Conservation (phyloP, 2,888 invertebrate genomes). For the Alloscopus bannaensis region DNA sequence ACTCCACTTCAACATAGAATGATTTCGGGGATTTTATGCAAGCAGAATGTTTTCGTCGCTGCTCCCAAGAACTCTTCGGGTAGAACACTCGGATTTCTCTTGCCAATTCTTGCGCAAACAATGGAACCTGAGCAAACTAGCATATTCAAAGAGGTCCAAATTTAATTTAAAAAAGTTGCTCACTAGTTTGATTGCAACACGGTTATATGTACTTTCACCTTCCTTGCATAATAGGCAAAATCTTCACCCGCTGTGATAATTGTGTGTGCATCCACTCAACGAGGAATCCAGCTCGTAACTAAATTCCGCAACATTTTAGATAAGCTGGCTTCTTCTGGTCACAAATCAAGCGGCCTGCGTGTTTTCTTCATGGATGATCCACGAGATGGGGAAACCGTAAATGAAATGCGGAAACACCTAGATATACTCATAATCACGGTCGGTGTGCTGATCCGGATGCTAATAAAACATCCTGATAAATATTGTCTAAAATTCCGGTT, state of each 20-base stretch:
- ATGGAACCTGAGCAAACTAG: too few relatives aligned
- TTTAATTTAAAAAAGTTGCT: too few relatives aligned
- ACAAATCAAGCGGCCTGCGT: too few relatives aligned
- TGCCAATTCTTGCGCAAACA: neutral
- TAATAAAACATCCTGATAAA: neutral
- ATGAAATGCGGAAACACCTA: neutral
- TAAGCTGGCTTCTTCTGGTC: too few relatives aligned
- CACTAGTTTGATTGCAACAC: too few relatives aligned
- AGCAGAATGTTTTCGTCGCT: constrained; percentile 7
- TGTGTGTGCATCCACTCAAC: constrained; percentile 5
- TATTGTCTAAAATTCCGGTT: too few relatives aligned
- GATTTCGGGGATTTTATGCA: neutral
- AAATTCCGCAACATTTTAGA: too few relatives aligned
- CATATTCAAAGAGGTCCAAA: too few relatives aligned
- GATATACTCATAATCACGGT: constrained; percentile 26
- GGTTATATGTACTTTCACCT: too few relatives aligned
- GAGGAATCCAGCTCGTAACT: too few relatives aligned
- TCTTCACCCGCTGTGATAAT: constrained; percentile 19
- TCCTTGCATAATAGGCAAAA: too few relatives aligned
- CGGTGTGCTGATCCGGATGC: too few relatives aligned
- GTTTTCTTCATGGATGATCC: neutral
- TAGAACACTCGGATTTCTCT: constrained; percentile 15
- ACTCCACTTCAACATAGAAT: constrained; percentile 19
- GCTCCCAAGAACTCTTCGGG: constrained; percentile 4
- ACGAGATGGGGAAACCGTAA: neutral